Evolutionary conservation across 2,113 vertebrate genomes (phyloP).

Genomic region (Pontoporia blainvillei): DNA sequence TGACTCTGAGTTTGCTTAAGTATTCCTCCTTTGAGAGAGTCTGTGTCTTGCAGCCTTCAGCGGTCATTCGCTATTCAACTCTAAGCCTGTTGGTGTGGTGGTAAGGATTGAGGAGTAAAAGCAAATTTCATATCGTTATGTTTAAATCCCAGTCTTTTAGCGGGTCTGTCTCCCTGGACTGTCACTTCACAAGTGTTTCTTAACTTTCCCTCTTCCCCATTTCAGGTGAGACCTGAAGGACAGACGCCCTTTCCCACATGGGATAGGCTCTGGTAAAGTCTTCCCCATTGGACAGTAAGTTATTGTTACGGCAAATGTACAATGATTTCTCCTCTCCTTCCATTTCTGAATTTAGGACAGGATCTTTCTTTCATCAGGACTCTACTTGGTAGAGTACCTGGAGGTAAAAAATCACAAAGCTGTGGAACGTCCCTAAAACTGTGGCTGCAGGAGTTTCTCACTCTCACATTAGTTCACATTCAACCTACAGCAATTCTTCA

Average conservation of each 20-base stretch:
- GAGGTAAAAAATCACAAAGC: background rate
- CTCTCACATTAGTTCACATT: background rate
- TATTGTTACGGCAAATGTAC: background rate
- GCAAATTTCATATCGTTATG: no score
- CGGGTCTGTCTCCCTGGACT: background rate
- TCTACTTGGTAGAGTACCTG: no score
- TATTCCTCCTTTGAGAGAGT: background rate
- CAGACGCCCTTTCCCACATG: background rate
- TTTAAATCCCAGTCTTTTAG: background rate
- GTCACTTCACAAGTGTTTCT: background rate
- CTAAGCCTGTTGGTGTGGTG: background rate
- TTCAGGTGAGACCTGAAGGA: background rate
- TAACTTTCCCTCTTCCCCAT: accelerated
- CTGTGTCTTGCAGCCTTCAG: background rate
- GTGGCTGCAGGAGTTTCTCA: background rate
- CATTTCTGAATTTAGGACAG: no score
- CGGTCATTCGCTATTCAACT: background rate
- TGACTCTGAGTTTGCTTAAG: no score
- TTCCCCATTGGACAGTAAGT: background rate
- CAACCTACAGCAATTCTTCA: background rate
- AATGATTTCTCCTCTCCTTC: background rate
- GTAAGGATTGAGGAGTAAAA: background rate
- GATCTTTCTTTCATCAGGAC: background rate
- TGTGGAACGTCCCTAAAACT: background rate
- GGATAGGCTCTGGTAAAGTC: background rate